A percentile compares a stretch with the other conserved stretches of the same genome.
Evolutionary conservation across 2,888 invertebrate species (phyloP).

Genomic region (Nipponacmea schrenckii): DNA sequence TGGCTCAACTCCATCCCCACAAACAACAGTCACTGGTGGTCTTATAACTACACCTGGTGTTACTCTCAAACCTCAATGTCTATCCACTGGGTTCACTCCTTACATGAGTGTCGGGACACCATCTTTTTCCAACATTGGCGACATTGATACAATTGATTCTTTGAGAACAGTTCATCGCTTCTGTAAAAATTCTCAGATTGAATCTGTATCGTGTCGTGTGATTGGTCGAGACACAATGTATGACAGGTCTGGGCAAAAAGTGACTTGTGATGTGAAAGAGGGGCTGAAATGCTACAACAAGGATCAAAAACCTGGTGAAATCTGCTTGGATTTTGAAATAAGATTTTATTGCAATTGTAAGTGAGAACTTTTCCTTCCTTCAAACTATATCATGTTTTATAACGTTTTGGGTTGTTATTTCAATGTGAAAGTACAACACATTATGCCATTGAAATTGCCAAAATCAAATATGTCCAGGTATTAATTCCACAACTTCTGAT

Average conservation of each 20-base stretch:
- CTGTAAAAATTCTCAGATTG: slow-evolving; percentile 55
- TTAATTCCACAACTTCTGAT: too few relatives aligned
- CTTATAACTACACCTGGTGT: slow-evolving; percentile 1
- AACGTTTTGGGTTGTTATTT: neutral
- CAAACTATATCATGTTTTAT: neutral
- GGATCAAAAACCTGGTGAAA: slow-evolving; percentile 34
- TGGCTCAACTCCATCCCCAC: slow-evolving; percentile 18
- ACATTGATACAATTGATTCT: slow-evolving; percentile 51
- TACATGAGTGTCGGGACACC: slow-evolving; percentile 76
- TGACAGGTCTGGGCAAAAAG: slow-evolving; percentile 79
- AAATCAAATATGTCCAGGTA: too few relatives aligned
- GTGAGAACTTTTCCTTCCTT: slow-evolving; percentile 8
- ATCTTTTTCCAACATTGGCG: slow-evolving; percentile 53
- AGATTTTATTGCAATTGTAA: slow-evolving; percentile 70
- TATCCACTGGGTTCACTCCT: slow-evolving; percentile 78
- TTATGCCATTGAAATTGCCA: neutral
- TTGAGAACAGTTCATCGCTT: slow-evolving; percentile 47
- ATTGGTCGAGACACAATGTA: slow-evolving; percentile 74
- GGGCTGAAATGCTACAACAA: slow-evolving; percentile 49
- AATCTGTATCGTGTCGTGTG: slow-evolving; percentile 81
- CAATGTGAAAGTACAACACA: neutral
- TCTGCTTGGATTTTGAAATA: slow-evolving; percentile 63
- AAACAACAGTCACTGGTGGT: slow-evolving; percentile 12
- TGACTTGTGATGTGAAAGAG: slow-evolving; percentile 75
- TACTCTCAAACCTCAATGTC: slow-evolving; percentile 69